Conservation (phyloP, 1,140 invertebrate genomes). For the Leptopilina clavipes region DNA sequence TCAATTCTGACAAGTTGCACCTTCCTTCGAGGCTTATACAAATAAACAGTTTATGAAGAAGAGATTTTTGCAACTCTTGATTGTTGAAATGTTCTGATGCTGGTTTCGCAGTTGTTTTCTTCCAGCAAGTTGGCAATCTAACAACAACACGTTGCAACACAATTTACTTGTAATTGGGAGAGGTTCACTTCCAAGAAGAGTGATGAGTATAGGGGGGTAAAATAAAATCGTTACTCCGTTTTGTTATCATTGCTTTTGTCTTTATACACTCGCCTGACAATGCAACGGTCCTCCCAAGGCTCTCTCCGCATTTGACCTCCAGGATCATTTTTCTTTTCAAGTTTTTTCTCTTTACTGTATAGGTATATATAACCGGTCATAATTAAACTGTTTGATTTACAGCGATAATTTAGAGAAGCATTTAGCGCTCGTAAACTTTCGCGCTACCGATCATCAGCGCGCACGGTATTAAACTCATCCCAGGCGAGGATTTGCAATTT, state of each 20-base stretch:
- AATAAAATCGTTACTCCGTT: slow-evolving; percentile 44
- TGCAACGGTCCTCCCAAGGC: slow-evolving; percentile 22
- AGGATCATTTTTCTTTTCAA: slow-evolving; percentile 7
- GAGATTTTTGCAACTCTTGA: slow-evolving; percentile 8
- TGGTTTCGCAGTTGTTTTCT: neutral
- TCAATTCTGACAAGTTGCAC: neutral
- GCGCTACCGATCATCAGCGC: slow-evolving; percentile 23
- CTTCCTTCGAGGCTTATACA: neutral
- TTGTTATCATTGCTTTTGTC: slow-evolving; percentile 28
- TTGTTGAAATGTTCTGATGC: neutral
- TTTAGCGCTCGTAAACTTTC: slow-evolving; percentile 28
- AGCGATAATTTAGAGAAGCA: slow-evolving; percentile 29
- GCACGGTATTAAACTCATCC: neutral
- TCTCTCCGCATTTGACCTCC: slow-evolving; percentile 1
- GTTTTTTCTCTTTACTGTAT: neutral
- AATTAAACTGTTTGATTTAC: slow-evolving; percentile 34
- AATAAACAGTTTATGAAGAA: neutral
- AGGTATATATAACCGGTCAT: slow-evolving; percentile 6
- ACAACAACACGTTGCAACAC: slow-evolving; percentile 37
- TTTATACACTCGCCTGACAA: neutral
- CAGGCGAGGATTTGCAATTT: slow-evolving; percentile 26
- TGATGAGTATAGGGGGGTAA: neutral
- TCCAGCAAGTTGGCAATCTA: neutral
- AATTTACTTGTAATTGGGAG: slow-evolving; percentile 45
- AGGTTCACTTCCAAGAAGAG: slow-evolving; percentile 40